phyloP scores from a whole-genome alignment of 2,113 vertebrate genomes.

The Promerops cafer region DNA sequence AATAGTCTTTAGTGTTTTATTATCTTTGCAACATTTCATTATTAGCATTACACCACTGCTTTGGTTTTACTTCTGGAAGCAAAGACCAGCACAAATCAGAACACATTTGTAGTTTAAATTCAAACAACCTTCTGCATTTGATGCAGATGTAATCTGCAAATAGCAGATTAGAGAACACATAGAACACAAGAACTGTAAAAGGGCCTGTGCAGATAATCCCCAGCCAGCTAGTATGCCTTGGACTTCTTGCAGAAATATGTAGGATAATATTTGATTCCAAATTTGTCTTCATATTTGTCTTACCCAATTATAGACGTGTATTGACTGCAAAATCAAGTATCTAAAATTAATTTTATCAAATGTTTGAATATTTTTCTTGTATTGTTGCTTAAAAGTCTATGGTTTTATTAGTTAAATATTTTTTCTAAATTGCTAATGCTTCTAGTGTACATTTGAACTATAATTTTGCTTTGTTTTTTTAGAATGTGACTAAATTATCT shows the following conservation, averaged over 20 bases:
- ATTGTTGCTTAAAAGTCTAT: neutral
- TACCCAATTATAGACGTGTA: neutral
- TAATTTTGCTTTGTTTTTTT: slow-evolving; percentile 49
- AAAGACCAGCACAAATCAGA: neutral
- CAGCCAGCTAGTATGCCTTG: neutral
- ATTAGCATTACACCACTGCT: neutral
- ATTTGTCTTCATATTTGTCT: neutral
- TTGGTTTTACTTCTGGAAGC: neutral
- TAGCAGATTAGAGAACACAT: neutral
- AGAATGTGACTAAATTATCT: slow-evolving; percentile 86
- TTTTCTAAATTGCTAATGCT: neutral
- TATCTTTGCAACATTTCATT: neutral
- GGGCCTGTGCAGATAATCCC: neutral
- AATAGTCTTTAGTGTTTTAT: neutral
- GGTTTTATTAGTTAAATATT: neutral
- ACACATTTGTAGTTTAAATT: neutral
- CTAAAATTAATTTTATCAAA: neutral
- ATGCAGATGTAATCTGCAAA: neutral
- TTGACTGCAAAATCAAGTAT: neutral
- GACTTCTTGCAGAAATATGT: neutral
- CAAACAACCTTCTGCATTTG: neutral
- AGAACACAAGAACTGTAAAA: neutral
- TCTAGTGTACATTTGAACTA: slow-evolving; percentile 1
- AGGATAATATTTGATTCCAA: neutral
- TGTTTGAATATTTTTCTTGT: neutral